Evolutionary conservation across 35 echinoderm and acorn worm species (phyloP), one percentile per base, ranked within the genome.

Genomic region (Ophioderma brevispina): DNA sequence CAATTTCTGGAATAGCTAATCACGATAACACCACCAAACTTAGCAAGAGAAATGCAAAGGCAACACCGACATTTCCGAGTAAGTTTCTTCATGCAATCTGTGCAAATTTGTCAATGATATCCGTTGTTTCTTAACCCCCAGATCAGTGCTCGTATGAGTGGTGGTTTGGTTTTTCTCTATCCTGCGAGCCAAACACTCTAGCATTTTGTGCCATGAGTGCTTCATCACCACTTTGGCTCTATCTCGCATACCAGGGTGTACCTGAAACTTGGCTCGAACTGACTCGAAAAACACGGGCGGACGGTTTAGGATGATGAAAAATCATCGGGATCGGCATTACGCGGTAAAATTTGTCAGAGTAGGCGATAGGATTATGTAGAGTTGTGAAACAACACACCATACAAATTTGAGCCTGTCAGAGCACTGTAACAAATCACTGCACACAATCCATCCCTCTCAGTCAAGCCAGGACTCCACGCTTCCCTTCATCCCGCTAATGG

Each of bases 1-100:
- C 59, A 70, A 70, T 70, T 70, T 30, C 10, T 25, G 17, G 59
- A 6, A 70, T 70, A 18, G n/a, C 59, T 70, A 70, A 70, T 70
- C 59, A 70, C 59, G 10, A 70, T 70, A 70, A 70, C 59, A 70
- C 59, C 59, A 70, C 59, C 10, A 70, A 70, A 70, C 59, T 70
- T 70, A 70, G 59, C 59, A 70, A 70, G 59, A 70, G 17, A 13
- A 70, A 25, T 25, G 59, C 59, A 70, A n/a, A 70, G n/a, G 10
- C 59, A 70, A 70, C 59, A 70, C 59, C 59, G 59, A 3, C 28
- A 30, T 6, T 70, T 1, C 59, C 5, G 59, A 30, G 17, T 70
- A 70, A 6, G 1, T 70, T 70, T 3, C 59, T 15, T 70, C 59
- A 70, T 70, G n/a, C 59, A 70, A 70, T 70, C 59, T 70, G 10